Base-by-base conservation (phyloP, 2,797 vertebrate species). In the Ptychadena robeensis region DNA sequence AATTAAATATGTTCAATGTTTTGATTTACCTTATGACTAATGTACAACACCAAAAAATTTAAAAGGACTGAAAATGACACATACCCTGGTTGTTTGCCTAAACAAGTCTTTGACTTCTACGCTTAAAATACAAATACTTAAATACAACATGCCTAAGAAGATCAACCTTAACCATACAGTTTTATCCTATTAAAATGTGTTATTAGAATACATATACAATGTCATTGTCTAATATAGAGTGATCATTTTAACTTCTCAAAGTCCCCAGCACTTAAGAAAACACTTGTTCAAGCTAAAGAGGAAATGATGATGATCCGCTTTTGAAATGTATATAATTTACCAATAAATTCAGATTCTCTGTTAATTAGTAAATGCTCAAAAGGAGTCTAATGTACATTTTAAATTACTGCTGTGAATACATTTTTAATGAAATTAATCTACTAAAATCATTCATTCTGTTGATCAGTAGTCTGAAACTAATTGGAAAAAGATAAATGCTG, bases 391-490 rank as follows among this genome's bases (percentile, higher is more conserved):
- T 34, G 10, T 68, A 40, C 35, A 63, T 67, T 35, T 25, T 22
- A 76, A 73, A 80, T 76, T 76, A 76, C 48, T 76, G 83, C 78
- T 65, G 28, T 76, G 57, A 57, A 69, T 57, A 69, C 73, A 57
- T 75, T 76, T 80, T 80, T 66, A 80, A 85, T 85, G 38, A 80
- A 81, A 76, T 81, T 76, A 76, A 85, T 80, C 35, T 81, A 64
- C 72, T 38, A 79, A 80, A 76, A 85, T 85, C 72, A 81, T 80
- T 81, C 75, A 85, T 76, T 70, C 53, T 80, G 83, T 85, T 85
- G 72, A 85, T 81, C 78, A 81, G 78, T 66, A 75, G 65, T 76
- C 83, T 76, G 78, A 81, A 85, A 71, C 78, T 81, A 85, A 85
- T 85, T 76, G 40, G 72, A 81, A 85, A 81, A 85, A 85, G 78